These are phyloP conservation scores for Pentamera pediparva DNA, from an alignment of 53 echinoderm and acorn worm genomes.

Conservation along the genomic window DNA sequence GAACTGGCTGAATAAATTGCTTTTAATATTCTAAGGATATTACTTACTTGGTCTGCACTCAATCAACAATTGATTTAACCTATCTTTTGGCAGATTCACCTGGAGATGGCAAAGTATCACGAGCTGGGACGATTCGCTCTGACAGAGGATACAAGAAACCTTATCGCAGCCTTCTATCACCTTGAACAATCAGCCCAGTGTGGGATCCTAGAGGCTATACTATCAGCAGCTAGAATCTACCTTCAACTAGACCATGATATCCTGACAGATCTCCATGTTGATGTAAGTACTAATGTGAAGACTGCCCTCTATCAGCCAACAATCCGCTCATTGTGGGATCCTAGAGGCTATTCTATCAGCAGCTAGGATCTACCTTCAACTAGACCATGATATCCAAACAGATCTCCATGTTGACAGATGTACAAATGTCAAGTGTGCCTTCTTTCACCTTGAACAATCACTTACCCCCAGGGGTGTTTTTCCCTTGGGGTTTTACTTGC, in stretches of 20 bases:
- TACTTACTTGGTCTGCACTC: too few species aligned
- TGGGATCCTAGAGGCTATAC: conserved; percentile 68
- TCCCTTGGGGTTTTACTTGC: too few species aligned
- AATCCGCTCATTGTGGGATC: conserved; percentile 30
- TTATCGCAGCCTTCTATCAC: conserved; percentile 82
- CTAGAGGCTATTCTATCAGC: conserved; percentile 70
- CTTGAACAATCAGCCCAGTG: conserved; percentile 73
- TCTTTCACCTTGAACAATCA: not conserved
- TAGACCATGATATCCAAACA: conserved; percentile 50
- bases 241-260: conserved; percentile 76
- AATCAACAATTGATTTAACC: not conserved
- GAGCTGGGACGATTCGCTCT: conserved; percentile 85
- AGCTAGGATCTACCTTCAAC: conserved; percentile 68
- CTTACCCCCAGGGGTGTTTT: not conserved
- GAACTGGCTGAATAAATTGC: too few species aligned
- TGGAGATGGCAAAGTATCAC: conserved; percentile 88
- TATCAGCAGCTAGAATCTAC: conserved; percentile 63
- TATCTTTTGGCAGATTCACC: conserved; percentile 62
- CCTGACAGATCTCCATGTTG: conserved; percentile 50
- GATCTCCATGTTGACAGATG: not conserved
- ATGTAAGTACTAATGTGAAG: too few species aligned
- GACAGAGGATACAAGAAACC: conserved; percentile 55
- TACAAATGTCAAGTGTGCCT: not conserved
- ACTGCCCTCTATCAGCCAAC: too few species aligned
- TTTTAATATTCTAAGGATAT: too few species aligned